A percentile compares a stretch with the other conserved stretches of the same genome.
These are phyloP conservation scores for Cassiopea xamachana DNA, from an alignment of 30 jellyfish, hydroid and myxozoan genomes.

Conservation along the genomic window DNA sequence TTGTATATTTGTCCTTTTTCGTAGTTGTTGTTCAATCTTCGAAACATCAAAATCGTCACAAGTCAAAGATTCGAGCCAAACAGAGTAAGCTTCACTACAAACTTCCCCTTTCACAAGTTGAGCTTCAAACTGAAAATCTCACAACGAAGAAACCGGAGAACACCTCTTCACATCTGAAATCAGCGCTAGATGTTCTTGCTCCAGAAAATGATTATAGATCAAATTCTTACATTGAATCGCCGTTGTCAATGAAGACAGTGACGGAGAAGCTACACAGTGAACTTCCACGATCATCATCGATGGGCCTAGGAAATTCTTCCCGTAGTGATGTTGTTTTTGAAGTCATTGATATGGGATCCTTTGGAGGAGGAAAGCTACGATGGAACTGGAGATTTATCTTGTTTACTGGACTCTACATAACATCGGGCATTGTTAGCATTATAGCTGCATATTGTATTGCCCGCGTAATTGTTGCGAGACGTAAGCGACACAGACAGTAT, in stretches of 20 bases:
- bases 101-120: conserved; percentile 47
- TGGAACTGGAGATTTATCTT: conserved; percentile 57
- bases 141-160: conserved; percentile 27
- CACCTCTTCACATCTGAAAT: conserved; percentile 68
- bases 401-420: conserved; percentile 76
- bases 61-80: conserved; percentile 21
- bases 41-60: conserved; percentile 45
- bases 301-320: conserved; percentile 45
- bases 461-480: conserved; percentile 53
- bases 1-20: neutral
- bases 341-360: conserved; percentile 89
- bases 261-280: conserved; percentile 61
- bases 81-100: conserved; percentile 18
- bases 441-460: conserved; percentile 83
- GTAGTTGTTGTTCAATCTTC: conserved; percentile 14
- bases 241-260: conserved; percentile 53
- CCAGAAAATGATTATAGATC: conserved; percentile 73
- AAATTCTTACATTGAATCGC: conserved; percentile 25
- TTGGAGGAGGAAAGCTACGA: conserved; percentile 43
- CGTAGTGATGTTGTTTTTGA: conserved; percentile 82
- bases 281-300: conserved; percentile 55
- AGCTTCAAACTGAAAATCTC: conserved; percentile 48
- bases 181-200: conserved; percentile 89
- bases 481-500: conserved; percentile 86
- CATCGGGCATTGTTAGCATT: conserved; percentile 74